phyloP scores from a whole-genome alignment of 2,797 vertebrate genomes.

The Erethizon dorsatum region DNA sequence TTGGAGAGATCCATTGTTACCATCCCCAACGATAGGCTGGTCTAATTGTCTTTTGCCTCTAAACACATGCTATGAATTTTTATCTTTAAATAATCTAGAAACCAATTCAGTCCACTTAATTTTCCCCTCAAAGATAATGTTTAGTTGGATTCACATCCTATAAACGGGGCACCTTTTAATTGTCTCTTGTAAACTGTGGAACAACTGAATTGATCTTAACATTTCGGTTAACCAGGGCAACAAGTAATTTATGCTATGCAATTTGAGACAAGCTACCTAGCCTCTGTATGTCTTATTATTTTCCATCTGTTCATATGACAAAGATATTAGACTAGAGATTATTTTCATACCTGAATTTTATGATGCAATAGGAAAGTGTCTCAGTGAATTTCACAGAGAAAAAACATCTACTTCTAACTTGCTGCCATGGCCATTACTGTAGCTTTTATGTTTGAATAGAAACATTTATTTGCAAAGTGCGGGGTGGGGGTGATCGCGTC shows the following conservation, averaged over 20 bases:
- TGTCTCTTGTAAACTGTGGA: constrained; percentile 43
- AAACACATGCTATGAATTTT: constrained; percentile 24
- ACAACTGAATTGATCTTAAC: neutral
- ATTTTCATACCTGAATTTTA: constrained; percentile 52
- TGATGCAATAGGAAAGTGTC: neutral
- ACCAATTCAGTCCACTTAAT: constrained; percentile 5
- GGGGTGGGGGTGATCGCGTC: neutral
- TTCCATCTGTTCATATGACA: constrained; percentile 18
- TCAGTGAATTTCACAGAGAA: constrained; percentile 33
- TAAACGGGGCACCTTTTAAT: neutral
- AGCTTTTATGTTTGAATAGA: neutral
- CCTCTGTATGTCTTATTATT: neutral
- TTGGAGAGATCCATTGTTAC: neutral
- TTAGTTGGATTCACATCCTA: neutral
- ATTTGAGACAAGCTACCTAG: neutral
- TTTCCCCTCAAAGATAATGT: neutral
- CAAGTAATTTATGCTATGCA: constrained; percentile 9
- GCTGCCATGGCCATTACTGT: neutral
- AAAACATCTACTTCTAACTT: neutral
- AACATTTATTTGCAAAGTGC: neutral
- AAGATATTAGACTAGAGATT: neutral
- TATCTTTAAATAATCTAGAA: constrained; percentile 25
- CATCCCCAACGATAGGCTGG: neutral
- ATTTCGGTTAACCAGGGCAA: neutral
- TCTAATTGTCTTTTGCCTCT: constrained; percentile 7